Base-by-base conservation (phyloP, 2,113 vertebrate species). In the Pseudopipra pipra region DNA sequence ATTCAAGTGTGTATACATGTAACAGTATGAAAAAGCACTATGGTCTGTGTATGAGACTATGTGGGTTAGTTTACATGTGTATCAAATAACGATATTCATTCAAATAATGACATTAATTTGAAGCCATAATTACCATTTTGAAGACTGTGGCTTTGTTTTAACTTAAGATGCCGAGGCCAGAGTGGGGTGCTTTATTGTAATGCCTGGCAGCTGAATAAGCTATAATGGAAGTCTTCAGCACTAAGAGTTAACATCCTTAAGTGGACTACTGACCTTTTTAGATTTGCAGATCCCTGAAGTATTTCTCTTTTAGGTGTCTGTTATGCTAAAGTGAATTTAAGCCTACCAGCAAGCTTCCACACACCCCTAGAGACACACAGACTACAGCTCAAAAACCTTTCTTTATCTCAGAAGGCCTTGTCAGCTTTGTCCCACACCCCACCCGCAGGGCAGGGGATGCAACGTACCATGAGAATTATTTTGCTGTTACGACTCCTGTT, bases 401-500 rank as follows among this genome's bases (percentile, higher is more conserved):
- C 15, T 33, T n/a, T 24, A 6, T 39, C 20, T 51, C 19, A 4
- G 18, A 47, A 41, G 52, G 47, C 14, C 35, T 72, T 44, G 7
- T 15, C 41, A 28, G 54, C 71, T 83, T 47, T 72, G n/a, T 51
- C 62, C 18, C 19, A 7, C 39, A 16, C 24, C 41, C 28, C 39
- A 9, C 17, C 19, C 4, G 2, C 12, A 3, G 7, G 27, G 21
- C 31, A 30, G n/a, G 59, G 28, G 37, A 7, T 19, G 11, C 27
- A 31, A 2, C 0, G 1, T 9, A 8, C 28, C 8, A 3, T 12
- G 12, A 39, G 51, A 56, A 56, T 44, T 41, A 14, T 6, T 87
- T 54, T 87, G 43, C 70, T 67, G 11, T 71, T 73, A 3, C 0
- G 6, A 7, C 22, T 55, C 11, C 31, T 56, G 4, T 33, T n/a